A percentile compares a stretch with the other conserved stretches of the same genome.
These are phyloP conservation scores for Rutilus rutilus DNA, from an alignment of 2,113 vertebrate species.

Conservation along the genomic window DNA sequence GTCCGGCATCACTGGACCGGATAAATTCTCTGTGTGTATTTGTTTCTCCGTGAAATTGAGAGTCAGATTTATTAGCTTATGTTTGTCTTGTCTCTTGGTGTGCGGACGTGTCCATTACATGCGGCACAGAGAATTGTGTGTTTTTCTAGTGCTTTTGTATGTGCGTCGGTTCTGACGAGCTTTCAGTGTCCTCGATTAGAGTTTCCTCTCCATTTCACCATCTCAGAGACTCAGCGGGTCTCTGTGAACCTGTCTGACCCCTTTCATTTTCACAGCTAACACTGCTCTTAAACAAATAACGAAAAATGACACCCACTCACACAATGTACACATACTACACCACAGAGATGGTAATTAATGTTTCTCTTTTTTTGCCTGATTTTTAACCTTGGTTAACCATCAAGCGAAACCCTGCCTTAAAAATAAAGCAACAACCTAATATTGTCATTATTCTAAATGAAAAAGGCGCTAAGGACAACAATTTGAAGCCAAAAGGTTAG, in stretches of 20 bases:
- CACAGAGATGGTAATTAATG: background rate
- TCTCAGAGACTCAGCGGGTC: constrained; percentile 16
- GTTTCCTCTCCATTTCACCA: constrained; percentile 37
- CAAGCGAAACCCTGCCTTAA: background rate
- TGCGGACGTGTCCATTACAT: constrained; percentile 5
- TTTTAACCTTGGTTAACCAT: background rate
- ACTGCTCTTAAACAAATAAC: background rate
- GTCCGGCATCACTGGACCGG: constrained; percentile 23
- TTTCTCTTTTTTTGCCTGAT: background rate
- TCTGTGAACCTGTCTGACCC: constrained; percentile 23
- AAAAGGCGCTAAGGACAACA: constrained; percentile 2
- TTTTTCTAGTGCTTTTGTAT: constrained; percentile 12
- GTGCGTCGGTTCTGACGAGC: constrained; percentile 15
- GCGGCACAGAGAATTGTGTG: constrained; percentile 11
- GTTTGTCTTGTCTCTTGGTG: constrained; percentile 31
- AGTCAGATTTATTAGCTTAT: constrained; percentile 37
- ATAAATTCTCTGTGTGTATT: constrained; percentile 43
- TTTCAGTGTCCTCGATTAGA: constrained; percentile 31
- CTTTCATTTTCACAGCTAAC: constrained; percentile 11
- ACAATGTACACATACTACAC: background rate
- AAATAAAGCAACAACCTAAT: constrained; percentile 2
- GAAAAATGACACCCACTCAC: background rate
- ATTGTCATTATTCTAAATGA: constrained; percentile 6
- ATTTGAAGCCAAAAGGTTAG: background rate
- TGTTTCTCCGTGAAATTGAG: constrained; percentile 37